Percentiles rank a stretch among this genome's conserved stretches.
Conservation (phyloP, 2,797 vertebrate species). For the Benthosema pterotum region DNA sequence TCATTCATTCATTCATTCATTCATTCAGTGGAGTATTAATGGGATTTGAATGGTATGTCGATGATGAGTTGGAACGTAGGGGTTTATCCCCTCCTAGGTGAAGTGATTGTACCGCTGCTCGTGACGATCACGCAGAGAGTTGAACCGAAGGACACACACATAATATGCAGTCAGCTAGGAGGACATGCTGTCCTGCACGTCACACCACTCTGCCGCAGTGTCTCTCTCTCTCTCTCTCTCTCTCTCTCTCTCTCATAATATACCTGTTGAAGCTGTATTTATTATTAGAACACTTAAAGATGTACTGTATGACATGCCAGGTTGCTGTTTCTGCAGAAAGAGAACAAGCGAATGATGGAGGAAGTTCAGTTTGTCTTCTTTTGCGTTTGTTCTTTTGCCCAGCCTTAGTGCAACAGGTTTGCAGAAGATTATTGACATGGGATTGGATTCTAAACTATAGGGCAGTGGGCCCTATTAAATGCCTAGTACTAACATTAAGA, state of each 20-base stretch:
- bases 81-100: neutral
- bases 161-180: too few relatives aligned
- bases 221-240: constrained; percentile 42
- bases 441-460: neutral
- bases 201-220: constrained; percentile 67
- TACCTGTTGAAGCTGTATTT: constrained; percentile 62
- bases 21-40: too few relatives aligned
- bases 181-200: constrained; percentile 12
- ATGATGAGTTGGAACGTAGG: neutral
- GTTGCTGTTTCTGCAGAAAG: neutral
- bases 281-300: neutral
- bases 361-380: too few relatives aligned
- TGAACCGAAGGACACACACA: constrained; percentile 31
- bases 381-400: neutral
- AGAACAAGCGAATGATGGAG: neutral
- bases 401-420: neutral
- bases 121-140: constrained; percentile 1
- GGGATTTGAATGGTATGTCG: neutral
- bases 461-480: neutral
- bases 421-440: neutral
- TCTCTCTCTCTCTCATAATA: constrained; percentile 32
- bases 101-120: neutral
- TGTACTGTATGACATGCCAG: neutral
- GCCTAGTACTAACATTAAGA: neutral
- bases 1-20: too few relatives aligned